Evolutionary conservation across 2,797 vertebrate species (phyloP).

Genomic region (Sylvilagus floridanus): DNA sequence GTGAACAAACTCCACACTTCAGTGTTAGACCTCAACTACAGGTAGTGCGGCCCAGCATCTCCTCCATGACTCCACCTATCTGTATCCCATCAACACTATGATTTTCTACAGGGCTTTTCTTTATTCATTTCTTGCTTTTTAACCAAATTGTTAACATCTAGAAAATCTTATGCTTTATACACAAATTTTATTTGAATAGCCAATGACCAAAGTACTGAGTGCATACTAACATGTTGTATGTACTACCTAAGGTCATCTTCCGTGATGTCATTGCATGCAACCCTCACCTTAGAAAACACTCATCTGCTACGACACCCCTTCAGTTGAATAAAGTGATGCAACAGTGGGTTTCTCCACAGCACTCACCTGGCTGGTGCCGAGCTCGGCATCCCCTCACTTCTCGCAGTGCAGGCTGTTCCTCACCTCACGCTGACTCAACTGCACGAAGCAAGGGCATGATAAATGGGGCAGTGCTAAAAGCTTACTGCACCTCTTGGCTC

Average conservation of each 20-base stretch:
- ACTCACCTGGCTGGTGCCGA: not conserved
- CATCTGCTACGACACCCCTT: not conserved
- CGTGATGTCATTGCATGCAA: not conserved
- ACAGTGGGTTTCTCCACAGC: not conserved
- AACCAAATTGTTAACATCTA: not conserved
- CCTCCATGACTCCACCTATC: not conserved
- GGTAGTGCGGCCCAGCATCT: not conserved
- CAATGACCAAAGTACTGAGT: not conserved
- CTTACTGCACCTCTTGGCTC: not conserved
- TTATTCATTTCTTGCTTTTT: not conserved
- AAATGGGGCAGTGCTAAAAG: slow-evolving; percentile 9
- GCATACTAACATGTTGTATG: not conserved
- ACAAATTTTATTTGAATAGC: not conserved
- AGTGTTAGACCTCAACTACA: not conserved
- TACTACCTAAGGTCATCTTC: not conserved
- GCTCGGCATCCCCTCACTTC: not conserved
- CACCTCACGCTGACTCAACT: slow-evolving; percentile 31
- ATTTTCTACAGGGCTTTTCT: not conserved
- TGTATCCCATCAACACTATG: not conserved
- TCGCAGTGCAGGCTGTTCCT: not conserved
- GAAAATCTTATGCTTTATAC: not conserved
- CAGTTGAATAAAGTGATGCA: not conserved
- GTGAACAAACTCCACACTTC: not conserved
- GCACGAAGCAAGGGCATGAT: not conserved
- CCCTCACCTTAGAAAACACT: not conserved